phyloP scores from a whole-genome alignment of 2,113 vertebrate genomes.

The Gymnarchus niloticus region DNA sequence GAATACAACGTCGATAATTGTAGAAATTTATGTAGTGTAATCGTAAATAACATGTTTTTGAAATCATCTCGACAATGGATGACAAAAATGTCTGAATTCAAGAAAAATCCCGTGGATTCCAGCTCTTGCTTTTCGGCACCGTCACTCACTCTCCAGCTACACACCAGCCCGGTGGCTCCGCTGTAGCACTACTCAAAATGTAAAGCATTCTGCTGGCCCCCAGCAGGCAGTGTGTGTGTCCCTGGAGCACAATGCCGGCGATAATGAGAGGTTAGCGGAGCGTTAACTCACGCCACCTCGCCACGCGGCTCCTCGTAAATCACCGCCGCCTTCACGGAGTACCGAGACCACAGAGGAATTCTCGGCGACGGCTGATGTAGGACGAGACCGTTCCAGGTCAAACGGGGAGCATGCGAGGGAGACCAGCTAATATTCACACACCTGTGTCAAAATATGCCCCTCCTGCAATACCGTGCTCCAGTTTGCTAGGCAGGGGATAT shows the following conservation, averaged over 20 bases:
- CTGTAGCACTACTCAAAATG: not conserved
- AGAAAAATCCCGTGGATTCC: no score
- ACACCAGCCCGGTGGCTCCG: not conserved
- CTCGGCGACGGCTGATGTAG: not conserved
- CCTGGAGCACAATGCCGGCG: not conserved
- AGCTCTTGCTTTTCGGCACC: no score
- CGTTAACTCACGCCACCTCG: not conserved
- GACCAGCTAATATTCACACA: not conserved
- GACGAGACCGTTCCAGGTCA: not conserved
- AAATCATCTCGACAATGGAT: not conserved
- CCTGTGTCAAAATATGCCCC: not conserved
- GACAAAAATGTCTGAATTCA: not conserved
- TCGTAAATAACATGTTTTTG: not conserved
- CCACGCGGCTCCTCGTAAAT: not conserved
- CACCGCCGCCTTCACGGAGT: no score
- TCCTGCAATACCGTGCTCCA: not conserved
- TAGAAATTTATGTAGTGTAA: not conserved
- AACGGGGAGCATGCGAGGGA: not conserved
- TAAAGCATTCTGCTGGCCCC: not conserved
- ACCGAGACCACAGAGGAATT: not conserved
- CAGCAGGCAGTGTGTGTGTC: not conserved
- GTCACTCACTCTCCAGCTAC: not conserved
- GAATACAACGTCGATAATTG: not conserved
- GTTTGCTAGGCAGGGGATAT: not conserved
- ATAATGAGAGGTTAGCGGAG: not conserved